Evolutionary conservation across 2,888 invertebrate species (phyloP).

Genomic region (Dimorphilus gyrociliatus): DNA sequence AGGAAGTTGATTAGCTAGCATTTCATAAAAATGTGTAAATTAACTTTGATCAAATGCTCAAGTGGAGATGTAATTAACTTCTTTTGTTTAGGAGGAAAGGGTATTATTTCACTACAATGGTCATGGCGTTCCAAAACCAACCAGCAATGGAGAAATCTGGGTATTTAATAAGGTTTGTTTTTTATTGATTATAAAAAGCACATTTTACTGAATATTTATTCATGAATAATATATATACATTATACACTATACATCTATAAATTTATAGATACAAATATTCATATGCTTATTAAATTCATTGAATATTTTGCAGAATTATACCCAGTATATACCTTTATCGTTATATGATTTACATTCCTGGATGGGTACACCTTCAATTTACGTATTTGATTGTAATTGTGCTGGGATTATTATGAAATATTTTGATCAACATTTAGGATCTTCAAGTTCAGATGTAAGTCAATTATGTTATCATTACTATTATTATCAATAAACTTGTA

Average conservation of each 20-base stretch:
- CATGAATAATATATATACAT: background rate
- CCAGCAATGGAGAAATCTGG: constrained; percentile 96
- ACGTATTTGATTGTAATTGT: constrained; percentile 96
- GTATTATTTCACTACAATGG: constrained; percentile 99
- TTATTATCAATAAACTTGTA: too few species aligned
- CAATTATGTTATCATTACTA: too few species aligned
- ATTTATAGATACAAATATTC: background rate
- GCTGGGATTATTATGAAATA: constrained; percentile 83
- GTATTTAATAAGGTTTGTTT: constrained; percentile 76
- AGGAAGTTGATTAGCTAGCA: too few species aligned
- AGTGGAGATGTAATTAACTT: too few species aligned
- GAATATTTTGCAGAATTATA: constrained; percentile 56
- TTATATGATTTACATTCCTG: constrained; percentile 95
- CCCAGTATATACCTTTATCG: constrained; percentile 96
- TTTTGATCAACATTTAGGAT: too few species aligned
- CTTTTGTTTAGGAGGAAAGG: constrained; percentile 55
- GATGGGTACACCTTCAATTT: constrained; percentile 98
- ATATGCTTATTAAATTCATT: background rate
- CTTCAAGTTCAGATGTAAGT: too few species aligned
- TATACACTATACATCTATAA: background rate
- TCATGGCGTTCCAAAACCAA: constrained; percentile 95
- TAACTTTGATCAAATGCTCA: too few species aligned
- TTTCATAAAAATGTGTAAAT: too few species aligned
- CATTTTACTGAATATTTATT: background rate
- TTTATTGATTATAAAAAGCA: background rate